Evolutionary conservation across 2,888 invertebrate genomes (phyloP).

Genomic region (Ctena decussata): DNA sequence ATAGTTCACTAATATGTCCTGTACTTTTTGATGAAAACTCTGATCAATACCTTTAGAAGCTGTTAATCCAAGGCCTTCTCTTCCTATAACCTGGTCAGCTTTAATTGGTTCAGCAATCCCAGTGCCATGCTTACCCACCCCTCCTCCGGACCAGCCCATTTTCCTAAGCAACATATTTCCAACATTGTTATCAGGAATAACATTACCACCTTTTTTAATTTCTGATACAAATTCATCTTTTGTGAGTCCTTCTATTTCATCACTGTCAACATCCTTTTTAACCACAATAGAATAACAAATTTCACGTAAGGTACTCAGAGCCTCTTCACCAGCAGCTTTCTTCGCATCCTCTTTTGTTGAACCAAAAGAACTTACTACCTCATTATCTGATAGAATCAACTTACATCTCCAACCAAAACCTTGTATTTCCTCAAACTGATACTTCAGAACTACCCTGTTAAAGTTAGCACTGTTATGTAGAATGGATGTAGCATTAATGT

Average conservation of each 20-base stretch:
- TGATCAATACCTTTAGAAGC: constrained; percentile 72
- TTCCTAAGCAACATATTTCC: constrained; percentile 90
- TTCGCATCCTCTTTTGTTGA: constrained; percentile 72
- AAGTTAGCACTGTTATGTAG: constrained; percentile 79
- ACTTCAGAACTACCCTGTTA: constrained; percentile 77
- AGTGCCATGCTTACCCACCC: constrained; percentile 89
- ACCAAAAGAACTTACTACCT: constrained; percentile 70
- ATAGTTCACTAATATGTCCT: constrained; percentile 83
- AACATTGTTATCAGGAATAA: constrained; percentile 87
- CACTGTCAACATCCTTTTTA: constrained; percentile 78
- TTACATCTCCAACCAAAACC: constrained; percentile 67
- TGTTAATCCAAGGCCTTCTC: constrained; percentile 83
- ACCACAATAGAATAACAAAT: constrained; percentile 82
- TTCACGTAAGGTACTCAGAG: constrained; percentile 73
- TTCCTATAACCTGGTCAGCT: constrained; percentile 75
- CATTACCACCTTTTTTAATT: constrained; percentile 55
- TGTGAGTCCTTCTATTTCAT: constrained; percentile 67
- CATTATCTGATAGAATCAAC: constrained; percentile 71
- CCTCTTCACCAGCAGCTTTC: constrained; percentile 69
- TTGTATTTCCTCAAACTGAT: constrained; percentile 66
- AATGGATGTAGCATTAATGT: constrained; percentile 60
- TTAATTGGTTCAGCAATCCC: constrained; percentile 90
- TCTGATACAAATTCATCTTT: constrained; percentile 79
- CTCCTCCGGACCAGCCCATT: constrained; percentile 93
- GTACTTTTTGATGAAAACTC: constrained; percentile 79